A percentile compares a stretch with the other conserved stretches of the same genome.
phyloP scores from a whole-genome alignment of 23 tunicate genomes.

The Trididemnum clinides region DNA sequence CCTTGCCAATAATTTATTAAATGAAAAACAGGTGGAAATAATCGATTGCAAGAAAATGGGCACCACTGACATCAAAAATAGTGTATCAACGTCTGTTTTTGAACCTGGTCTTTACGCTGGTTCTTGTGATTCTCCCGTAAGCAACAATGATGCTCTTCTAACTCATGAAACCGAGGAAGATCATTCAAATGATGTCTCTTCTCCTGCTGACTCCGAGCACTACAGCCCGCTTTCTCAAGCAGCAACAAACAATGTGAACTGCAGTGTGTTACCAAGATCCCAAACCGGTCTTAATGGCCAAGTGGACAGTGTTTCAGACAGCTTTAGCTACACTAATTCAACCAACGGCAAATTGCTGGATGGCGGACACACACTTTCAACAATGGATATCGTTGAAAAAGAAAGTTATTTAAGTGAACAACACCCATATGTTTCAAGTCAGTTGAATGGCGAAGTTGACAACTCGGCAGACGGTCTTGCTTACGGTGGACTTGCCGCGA shows the following conservation, averaged over 20 bases:
- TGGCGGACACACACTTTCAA: background rate
- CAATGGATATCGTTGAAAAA: background rate
- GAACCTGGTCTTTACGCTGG: background rate
- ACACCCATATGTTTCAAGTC: background rate
- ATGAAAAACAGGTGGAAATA: background rate
- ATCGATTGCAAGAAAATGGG: background rate
- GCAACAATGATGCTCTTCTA: background rate
- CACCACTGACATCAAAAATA: background rate
- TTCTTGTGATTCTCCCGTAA: slow-evolving; percentile 48
- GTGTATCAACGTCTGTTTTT: slow-evolving; percentile 14
- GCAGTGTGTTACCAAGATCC: background rate
- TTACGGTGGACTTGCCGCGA: slow-evolving; percentile 49
- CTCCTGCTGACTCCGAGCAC: slow-evolving; percentile 33
- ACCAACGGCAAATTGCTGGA: background rate
- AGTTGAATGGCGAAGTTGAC: background rate
- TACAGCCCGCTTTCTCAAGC: slow-evolving; percentile 37
- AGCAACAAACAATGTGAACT: background rate
- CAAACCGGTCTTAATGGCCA: background rate
- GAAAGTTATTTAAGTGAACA: background rate
- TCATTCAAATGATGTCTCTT: background rate
- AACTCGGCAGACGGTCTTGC: background rate
- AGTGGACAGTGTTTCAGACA: background rate
- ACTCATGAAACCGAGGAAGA: background rate
- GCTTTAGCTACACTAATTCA: background rate
- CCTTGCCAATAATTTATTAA: background rate